Conservation (phyloP, 2,888 invertebrate genomes). For the Ectobius pallidus region DNA sequence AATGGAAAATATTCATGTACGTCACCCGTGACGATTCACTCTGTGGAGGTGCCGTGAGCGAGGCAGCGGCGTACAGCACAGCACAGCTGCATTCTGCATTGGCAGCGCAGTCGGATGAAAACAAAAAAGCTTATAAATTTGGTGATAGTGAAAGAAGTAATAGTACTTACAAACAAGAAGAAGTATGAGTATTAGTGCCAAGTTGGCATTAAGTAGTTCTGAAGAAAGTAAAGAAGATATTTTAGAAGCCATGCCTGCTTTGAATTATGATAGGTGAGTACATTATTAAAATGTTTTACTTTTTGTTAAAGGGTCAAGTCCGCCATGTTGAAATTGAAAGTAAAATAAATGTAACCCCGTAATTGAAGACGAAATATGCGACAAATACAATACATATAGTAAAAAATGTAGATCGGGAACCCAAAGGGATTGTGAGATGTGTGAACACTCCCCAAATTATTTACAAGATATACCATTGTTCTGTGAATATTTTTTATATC, state of each 20-base stretch:
- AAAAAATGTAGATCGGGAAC: no score
- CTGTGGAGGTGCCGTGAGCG: not conserved
- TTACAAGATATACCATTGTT: no score
- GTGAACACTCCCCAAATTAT: no score
- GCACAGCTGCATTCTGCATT: no score
- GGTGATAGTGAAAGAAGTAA: slow-evolving; percentile 11
- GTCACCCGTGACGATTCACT: slow-evolving; percentile 4
- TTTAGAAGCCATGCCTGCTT: slow-evolving; percentile 42
- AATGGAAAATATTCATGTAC: not conserved
- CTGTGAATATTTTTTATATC: no score
- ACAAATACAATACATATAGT: no score
- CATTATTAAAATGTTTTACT: slow-evolving; percentile 17
- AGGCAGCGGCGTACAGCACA: no score
- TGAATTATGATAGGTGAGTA: slow-evolving; percentile 41
- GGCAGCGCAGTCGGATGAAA: not conserved
- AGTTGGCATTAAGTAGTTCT: slow-evolving; percentile 42
- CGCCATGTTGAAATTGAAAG: slow-evolving; percentile 35
- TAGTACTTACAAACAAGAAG: slow-evolving; percentile 12
- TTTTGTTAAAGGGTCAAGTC: slow-evolving; percentile 29
- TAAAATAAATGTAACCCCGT: not conserved
- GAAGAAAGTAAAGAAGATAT: slow-evolving; percentile 42
- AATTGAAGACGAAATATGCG: not conserved
- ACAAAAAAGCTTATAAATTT: not conserved
- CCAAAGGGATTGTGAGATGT: no score
- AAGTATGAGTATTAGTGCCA: slow-evolving; percentile 44